Conservation (phyloP, 2,113 vertebrate species). For the Scophthalmus maximus region DNA sequence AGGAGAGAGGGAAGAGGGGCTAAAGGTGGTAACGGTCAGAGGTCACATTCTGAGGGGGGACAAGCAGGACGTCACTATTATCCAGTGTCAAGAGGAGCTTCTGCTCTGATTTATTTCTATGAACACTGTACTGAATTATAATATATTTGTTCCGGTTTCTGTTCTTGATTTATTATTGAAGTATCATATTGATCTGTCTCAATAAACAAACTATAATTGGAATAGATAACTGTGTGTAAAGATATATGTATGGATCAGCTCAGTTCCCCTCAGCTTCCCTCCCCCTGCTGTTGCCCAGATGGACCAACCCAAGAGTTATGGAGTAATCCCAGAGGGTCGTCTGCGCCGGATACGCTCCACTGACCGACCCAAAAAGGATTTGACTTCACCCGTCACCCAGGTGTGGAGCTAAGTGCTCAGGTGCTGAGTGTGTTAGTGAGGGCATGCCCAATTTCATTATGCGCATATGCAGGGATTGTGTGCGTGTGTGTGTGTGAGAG, state of each 20-base stretch:
- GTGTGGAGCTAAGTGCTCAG: slow-evolving; percentile 31
- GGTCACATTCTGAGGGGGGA: slow-evolving; percentile 14
- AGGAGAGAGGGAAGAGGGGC: slow-evolving; percentile 10
- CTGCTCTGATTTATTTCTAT: neutral
- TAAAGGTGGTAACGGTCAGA: slow-evolving; percentile 10
- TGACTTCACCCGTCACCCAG: slow-evolving; percentile 29
- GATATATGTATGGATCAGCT: neutral
- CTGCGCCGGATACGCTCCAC: slow-evolving; percentile 35
- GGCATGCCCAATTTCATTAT: slow-evolving; percentile 32
- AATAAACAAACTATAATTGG: neutral
- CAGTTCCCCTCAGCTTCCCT: slow-evolving; percentile 1
- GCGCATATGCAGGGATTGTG: slow-evolving; percentile 6
- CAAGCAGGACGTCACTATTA: slow-evolving; percentile 15
- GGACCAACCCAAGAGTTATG: slow-evolving; percentile 32
- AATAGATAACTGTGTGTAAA: neutral
- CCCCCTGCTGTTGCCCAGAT: slow-evolving; percentile 17
- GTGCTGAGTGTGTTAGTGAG: slow-evolving; percentile 18
- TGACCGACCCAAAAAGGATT: slow-evolving; percentile 36
- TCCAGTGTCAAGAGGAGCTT: neutral
- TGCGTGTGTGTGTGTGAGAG: neutral
- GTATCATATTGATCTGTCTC: neutral
- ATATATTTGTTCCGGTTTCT: neutral
- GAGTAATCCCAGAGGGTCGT: slow-evolving; percentile 42
- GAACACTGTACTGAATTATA: neutral
- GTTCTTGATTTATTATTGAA: neutral